These are phyloP conservation scores for Drosophila fulvimacula DNA, from an alignment of 2,888 invertebrate species.

Conservation along the genomic window DNA sequence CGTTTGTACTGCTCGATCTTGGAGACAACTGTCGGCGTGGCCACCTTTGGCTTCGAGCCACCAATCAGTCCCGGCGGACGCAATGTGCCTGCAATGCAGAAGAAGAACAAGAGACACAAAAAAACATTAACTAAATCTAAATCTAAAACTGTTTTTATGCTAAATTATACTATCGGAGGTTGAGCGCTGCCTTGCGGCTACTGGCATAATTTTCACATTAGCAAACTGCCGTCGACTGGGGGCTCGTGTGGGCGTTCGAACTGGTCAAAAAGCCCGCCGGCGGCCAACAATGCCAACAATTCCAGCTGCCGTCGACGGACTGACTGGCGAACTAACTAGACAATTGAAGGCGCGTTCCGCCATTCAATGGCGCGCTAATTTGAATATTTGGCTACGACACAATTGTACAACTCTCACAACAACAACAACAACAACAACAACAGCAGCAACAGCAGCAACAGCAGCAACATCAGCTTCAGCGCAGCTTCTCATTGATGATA, in stretches of 20 bases:
- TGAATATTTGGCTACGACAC: slow-evolving; percentile 72
- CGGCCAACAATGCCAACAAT: slow-evolving; percentile 18
- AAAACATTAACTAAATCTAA: not conserved
- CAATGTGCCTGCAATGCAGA: slow-evolving; percentile 90
- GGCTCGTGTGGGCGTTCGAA: slow-evolving; percentile 65
- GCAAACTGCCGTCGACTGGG: slow-evolving; percentile 40
- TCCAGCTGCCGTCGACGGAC: slow-evolving; percentile 21
- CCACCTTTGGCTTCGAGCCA: slow-evolving; percentile 98
- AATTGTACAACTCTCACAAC: slow-evolving; percentile 25
- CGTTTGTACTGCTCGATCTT: slow-evolving; percentile 99
- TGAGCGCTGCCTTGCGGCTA: slow-evolving; percentile 36
- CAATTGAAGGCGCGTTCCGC: slow-evolving; percentile 69
- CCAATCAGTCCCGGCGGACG: slow-evolving; percentile 96
- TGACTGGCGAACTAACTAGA: slow-evolving; percentile 56
- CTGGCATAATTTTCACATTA: slow-evolving; percentile 72
- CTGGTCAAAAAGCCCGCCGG: slow-evolving; percentile 69
- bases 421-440: slow-evolving; percentile 17
- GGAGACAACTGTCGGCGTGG: slow-evolving; percentile 97
- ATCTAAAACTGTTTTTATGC: slow-evolving; percentile 14
- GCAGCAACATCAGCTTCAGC: slow-evolving; percentile 25
- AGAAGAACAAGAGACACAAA: slow-evolving; percentile 55
- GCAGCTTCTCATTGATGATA: slow-evolving; percentile 66
- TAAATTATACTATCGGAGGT: slow-evolving; percentile 3
- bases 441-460: slow-evolving; percentile 19
- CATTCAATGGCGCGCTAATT: slow-evolving; percentile 71